Evolutionary conservation across 2,888 invertebrate species (phyloP).

Genomic region (Thecocarcelia acutangulata): DNA sequence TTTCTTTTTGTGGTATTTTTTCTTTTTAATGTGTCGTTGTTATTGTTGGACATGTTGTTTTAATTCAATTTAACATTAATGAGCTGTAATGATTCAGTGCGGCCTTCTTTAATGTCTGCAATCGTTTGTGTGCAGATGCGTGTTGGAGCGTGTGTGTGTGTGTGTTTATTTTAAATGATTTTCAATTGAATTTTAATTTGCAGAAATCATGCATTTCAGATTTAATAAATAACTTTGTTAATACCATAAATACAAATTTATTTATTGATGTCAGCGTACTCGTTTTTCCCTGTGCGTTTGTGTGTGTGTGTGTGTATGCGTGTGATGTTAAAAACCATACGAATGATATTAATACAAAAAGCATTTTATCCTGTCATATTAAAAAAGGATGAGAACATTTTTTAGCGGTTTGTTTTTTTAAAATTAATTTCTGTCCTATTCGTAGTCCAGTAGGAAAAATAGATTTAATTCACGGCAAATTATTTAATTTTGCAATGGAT

Average conservation of each 20-base stretch:
- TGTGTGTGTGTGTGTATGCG: constrained; percentile 14
- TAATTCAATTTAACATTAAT: constrained; percentile 66
- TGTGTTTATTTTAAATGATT: constrained; percentile 56
- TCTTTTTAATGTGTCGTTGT: constrained; percentile 24
- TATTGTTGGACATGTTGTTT: constrained; percentile 60
- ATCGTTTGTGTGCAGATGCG: constrained; percentile 67
- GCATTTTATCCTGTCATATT: too few species aligned
- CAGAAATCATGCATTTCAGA: constrained; percentile 46
- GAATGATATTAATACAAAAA: too few species aligned
- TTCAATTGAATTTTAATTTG: constrained; percentile 68
- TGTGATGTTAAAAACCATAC: background rate
- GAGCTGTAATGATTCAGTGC: constrained; percentile 69
- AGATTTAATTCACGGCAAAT: too few species aligned
- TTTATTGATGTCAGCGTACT: constrained; percentile 41
- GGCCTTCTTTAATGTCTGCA: constrained; percentile 68
- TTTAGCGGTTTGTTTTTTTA: too few species aligned
- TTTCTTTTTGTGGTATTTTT: constrained; percentile 11
- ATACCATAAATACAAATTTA: constrained; percentile 33
- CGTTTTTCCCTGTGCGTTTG: background rate
- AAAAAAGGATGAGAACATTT: too few species aligned
- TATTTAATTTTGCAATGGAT: too few species aligned
- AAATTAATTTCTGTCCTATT: too few species aligned
- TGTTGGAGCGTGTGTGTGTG: constrained; percentile 43
- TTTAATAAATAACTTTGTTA: constrained; percentile 45
- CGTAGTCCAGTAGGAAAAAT: too few species aligned